A percentile compares a stretch with the other conserved stretches of the same genome.
Conservation (phyloP, 2,888 invertebrate species). For the Congeria kusceri region DNA sequence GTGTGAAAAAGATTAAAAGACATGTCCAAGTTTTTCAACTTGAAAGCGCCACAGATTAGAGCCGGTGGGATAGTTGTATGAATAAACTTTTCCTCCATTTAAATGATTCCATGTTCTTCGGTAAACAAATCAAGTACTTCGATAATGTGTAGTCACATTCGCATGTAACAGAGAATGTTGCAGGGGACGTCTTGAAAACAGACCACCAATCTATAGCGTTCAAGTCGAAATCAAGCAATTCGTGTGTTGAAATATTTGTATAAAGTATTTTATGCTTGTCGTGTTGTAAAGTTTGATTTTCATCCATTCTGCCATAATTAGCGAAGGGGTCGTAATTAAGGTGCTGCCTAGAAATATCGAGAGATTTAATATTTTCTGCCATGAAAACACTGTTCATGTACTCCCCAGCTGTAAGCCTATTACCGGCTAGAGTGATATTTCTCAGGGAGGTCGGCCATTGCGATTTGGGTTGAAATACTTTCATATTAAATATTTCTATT, state of each 20-base stretch:
- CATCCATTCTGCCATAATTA: conserved; percentile 14
- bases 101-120: background rate
- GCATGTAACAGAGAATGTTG: no score
- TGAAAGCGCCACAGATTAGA: conserved; percentile 22
- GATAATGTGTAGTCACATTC: no score
- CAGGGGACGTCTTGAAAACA: no score
- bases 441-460: conserved; percentile 16
- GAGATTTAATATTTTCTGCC: background rate
- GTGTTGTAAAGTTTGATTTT: background rate
- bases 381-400: conserved; percentile 15
- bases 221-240: background rate
- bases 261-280: background rate
- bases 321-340: conserved; percentile 46
- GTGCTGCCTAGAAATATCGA: conserved; percentile 57
- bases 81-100: conserved; percentile 46
- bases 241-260: background rate
- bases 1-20: conserved; percentile 47
- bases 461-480: conserved; percentile 8
- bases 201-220: background rate
- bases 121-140: background rate
- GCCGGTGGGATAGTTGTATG: background rate
- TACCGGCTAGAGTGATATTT: conserved; percentile 43
- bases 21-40: conserved; percentile 33
- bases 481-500: conserved; percentile 46
- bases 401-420: conserved; percentile 36